Evolutionary conservation across 2,797 vertebrate genomes (phyloP), one percentile per base, ranked within the genome.

Genomic region (Bradypodion pumilum): DNA sequence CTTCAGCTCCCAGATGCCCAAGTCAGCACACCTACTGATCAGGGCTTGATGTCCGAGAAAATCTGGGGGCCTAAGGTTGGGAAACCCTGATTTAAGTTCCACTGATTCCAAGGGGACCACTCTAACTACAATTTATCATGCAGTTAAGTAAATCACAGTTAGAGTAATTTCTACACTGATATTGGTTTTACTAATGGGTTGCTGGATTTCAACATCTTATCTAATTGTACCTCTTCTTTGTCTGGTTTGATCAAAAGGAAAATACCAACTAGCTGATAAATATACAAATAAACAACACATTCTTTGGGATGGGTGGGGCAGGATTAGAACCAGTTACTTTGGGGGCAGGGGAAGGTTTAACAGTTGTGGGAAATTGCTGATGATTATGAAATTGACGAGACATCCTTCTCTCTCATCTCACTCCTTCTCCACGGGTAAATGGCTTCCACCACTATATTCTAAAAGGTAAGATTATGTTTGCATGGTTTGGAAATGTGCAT

Each of bases 401-500:
- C 46, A 9, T 29, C 52, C 29, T 10, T 7, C 1, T 7, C 27
- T 25, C 19, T 25, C 25, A 29, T 25, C 5, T 46, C 44, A n/a
- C n/a, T n/a, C n/a, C n/a, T n/a, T n/a, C 27, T 7, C 8, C 40
- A 12, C 10, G 8, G 1, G 12, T 1, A 9, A 29, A 3, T 4
- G 25, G 19, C 40, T 40, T 27, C 69, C 5, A 40, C 16, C 2
- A n/a, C 23, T 12, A 12, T 4, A 5, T 27, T n/a, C 62, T 49
- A n/a, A 6, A 49, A 9, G 10, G 10, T 40, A 25, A 42, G 25
- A 7, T 70, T 70, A 70, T 40, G 68, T 40, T 70, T 42, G 68
- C 35, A 70, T 9, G 9, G 52, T 56, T 56, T 56, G 52, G n/a
- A n/a, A 46, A 19, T 9, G n/a, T 1, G 9, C 9, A 1, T 12